Evolutionary conservation across 2,113 vertebrate genomes (phyloP).

Genomic region (Excalfactoria chinensis): DNA sequence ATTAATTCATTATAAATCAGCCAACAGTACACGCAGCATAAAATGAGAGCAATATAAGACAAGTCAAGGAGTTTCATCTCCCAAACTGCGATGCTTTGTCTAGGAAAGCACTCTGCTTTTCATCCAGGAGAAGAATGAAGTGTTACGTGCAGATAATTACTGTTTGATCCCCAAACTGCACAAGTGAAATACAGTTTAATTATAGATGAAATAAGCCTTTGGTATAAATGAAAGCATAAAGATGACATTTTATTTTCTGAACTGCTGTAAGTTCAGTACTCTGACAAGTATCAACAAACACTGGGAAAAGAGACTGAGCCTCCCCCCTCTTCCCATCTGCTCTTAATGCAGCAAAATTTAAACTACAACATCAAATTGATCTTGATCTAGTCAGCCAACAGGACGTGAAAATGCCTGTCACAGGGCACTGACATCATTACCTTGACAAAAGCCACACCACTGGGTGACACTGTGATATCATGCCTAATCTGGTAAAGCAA

Average conservation of each 20-base stretch:
- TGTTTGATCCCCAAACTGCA: conserved; percentile 31
- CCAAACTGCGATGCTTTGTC: neutral
- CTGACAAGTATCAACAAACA: neutral
- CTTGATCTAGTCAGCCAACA: neutral
- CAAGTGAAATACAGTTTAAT: conserved; percentile 40
- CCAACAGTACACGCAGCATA: neutral
- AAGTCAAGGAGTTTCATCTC: conserved; percentile 13
- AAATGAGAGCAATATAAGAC: conserved; percentile 4
- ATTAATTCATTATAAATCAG: neutral
- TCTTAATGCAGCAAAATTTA: conserved; percentile 14
- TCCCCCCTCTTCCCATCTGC: neutral
- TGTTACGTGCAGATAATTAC: conserved; percentile 6
- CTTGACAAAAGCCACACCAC: conserved; percentile 95
- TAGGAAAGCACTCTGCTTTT: conserved; percentile 1
- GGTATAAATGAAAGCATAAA: conserved; percentile 20
- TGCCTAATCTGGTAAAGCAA: conserved; percentile 92
- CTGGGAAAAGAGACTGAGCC: neutral
- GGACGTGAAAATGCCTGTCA: neutral
- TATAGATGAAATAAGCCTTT: conserved; percentile 40
- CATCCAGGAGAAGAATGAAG: neutral
- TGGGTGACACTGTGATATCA: conserved; percentile 94
- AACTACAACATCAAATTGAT: neutral
- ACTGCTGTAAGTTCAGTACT: neutral
- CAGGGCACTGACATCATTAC: conserved; percentile 75
- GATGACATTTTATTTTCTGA: conserved; percentile 35